Evolutionary conservation across 2,888 invertebrate genomes (phyloP).

Genomic region (Leptinotarsa rubiginosa): DNA sequence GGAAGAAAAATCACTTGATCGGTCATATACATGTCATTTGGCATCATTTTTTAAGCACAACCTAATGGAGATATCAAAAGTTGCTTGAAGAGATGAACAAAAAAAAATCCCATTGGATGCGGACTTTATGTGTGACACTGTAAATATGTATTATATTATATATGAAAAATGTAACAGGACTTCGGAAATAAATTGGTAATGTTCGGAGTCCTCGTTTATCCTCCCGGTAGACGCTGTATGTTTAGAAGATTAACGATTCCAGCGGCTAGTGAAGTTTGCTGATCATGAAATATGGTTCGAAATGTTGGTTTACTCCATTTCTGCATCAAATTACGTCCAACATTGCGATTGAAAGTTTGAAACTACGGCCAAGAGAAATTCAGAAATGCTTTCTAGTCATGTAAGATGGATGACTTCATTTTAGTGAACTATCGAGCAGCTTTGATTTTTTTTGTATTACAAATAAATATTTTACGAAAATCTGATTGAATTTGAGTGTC

Average conservation of each 20-base stretch:
- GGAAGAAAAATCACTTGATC: too few species aligned
- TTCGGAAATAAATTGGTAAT: not conserved
- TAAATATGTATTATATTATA: too few species aligned
- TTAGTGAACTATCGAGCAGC: too few species aligned
- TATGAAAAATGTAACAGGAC: not conserved
- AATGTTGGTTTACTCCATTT: slow-evolving; percentile 12
- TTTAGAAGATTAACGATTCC: slow-evolving; percentile 15
- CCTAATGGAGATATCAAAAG: too few species aligned
- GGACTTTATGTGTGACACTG: too few species aligned
- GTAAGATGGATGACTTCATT: not conserved
- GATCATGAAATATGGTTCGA: slow-evolving; percentile 12
- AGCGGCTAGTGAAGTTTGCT: not conserved
- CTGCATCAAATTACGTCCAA: not conserved
- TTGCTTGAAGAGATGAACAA: too few species aligned
- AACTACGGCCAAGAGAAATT: not conserved
- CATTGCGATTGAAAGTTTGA: not conserved
- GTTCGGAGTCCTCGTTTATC: not conserved
- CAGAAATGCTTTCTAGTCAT: not conserved
- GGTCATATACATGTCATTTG: too few species aligned
- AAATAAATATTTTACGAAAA: too few species aligned
- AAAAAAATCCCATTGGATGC: too few species aligned
- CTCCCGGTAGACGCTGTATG: not conserved
- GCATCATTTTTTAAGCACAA: too few species aligned
- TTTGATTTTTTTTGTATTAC: too few species aligned
- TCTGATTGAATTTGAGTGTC: too few species aligned